phyloP scores from a whole-genome alignment of 2,113 vertebrate genomes.

The Forbesichthys papilliferus region DNA sequence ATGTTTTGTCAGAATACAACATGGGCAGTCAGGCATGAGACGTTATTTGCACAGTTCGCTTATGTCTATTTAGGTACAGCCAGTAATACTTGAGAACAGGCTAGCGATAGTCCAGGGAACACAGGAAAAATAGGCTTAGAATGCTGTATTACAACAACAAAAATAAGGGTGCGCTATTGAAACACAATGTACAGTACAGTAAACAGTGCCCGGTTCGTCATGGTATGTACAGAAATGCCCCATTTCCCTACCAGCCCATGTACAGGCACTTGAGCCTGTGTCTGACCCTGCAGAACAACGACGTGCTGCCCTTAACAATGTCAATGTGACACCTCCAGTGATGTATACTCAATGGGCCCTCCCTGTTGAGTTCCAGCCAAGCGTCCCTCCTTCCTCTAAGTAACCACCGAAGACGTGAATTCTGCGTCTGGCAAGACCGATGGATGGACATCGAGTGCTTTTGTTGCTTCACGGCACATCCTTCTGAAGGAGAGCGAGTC shows the following conservation, averaged over 20 bases:
- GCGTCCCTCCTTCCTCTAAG: slow-evolving; percentile 14
- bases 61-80: no score
- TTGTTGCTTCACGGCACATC: slow-evolving; percentile 40
- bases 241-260: neutral
- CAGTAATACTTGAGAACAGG: no score
- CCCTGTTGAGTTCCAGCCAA: slow-evolving; percentile 37
- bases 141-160: no score
- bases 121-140: no score
- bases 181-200: no score
- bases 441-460: slow-evolving; percentile 25
- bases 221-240: no score
- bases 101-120: no score
- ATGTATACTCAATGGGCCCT: slow-evolving; percentile 29
- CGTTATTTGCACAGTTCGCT: no score
- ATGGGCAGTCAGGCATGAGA: no score
- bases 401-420: slow-evolving; percentile 19
- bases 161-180: no score
- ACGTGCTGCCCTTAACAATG: slow-evolving; percentile 20
- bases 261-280: slow-evolving; percentile 30
- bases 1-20: no score
- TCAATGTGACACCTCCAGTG: slow-evolving; percentile 50
- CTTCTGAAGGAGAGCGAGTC: slow-evolving; percentile 34
- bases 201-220: no score
- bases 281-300: slow-evolving; percentile 50
- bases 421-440: slow-evolving; percentile 27